phyloP scores from a whole-genome alignment of 2,113 vertebrate species.

The Gulo gulo region DNA sequence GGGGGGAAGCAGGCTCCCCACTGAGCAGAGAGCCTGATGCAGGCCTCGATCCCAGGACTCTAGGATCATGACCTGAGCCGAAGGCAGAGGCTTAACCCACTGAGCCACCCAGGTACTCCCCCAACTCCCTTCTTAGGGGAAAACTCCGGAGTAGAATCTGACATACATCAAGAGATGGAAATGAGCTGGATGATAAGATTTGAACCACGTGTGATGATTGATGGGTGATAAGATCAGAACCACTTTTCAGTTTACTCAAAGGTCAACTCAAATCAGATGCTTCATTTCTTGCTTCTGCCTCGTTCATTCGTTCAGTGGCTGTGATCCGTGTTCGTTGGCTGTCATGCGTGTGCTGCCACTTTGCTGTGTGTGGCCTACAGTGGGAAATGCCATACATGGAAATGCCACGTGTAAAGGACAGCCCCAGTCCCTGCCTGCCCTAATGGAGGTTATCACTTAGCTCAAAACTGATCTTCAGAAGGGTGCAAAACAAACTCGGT shows the following conservation, averaged over 20 bases:
- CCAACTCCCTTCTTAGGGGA: not conserved
- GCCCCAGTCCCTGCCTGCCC: too few species aligned
- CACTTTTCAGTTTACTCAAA: not conserved
- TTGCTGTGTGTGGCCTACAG: not conserved
- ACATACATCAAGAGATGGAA: not conserved
- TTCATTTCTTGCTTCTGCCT: not conserved
- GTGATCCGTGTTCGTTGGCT: not conserved
- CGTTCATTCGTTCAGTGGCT: not conserved
- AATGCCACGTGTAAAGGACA: not conserved
- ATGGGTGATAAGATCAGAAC: not conserved
- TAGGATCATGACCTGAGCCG: too few species aligned
- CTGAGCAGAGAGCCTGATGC: too few species aligned
- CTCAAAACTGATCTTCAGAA: not conserved
- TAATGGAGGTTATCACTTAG: not conserved
- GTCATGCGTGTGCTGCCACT: not conserved
- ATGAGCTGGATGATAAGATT: not conserved
- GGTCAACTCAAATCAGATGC: not conserved
- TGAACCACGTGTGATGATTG: not conserved
- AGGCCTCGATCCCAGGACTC: too few species aligned
- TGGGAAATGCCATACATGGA: not conserved
- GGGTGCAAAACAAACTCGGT: not conserved
- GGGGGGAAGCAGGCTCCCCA: too few species aligned
- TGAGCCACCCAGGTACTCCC: not conserved
- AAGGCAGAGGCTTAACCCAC: too few species aligned
- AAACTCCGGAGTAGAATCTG: not conserved